Evolutionary conservation across 1,140 invertebrate genomes (phyloP), one percentile per base, ranked within the genome.

Genomic region (Musca vetustissima): DNA sequence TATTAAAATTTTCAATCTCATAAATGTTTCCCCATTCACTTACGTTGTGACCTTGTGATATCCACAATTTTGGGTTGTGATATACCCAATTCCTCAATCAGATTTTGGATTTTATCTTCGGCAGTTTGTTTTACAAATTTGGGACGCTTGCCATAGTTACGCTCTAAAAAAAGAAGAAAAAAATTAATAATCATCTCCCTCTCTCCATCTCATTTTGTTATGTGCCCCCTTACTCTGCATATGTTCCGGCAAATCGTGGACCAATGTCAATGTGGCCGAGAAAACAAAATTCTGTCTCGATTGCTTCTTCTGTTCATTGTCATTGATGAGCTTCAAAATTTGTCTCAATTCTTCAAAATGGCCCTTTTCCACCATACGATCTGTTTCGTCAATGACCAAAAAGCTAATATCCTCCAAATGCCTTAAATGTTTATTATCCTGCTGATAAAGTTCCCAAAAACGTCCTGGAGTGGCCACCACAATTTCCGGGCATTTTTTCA

Each of bases 301-400:
- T 68, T 85, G 82, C 9, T 85, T 84, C 48, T 85, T 85, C 1
- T 82, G 74, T 68, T 88, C 85, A 73, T 93, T 87, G 6, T 83
- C 79, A 83, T 98, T 97, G 2, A 99, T 85, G 11, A 89, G 83
- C 72, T 93, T 90, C 0, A 99, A 79, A 14, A 99, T 84, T 36
- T 90, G 87, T 36, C 92, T 86, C 2, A 99, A 81, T 83, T 99
- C 97, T 76, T 94, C 88, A 85, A 99, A 99, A 84, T 99, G 97
- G 17, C 95, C 95, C 73, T 91, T 92, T 78, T 99, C 97, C 17
- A 98, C 85, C 97, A 99, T 99, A 73, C 98, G 87, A 84, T 99
- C 98, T 0, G 97, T 98, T 87, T 99, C 98, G 84, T 99, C 98
- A 69, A 99, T 94, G 0, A 95, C 97, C 67, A 99, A 84, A 82